phyloP scores from a whole-genome alignment of 2,888 invertebrate species.

The Sussaba pulchella region DNA sequence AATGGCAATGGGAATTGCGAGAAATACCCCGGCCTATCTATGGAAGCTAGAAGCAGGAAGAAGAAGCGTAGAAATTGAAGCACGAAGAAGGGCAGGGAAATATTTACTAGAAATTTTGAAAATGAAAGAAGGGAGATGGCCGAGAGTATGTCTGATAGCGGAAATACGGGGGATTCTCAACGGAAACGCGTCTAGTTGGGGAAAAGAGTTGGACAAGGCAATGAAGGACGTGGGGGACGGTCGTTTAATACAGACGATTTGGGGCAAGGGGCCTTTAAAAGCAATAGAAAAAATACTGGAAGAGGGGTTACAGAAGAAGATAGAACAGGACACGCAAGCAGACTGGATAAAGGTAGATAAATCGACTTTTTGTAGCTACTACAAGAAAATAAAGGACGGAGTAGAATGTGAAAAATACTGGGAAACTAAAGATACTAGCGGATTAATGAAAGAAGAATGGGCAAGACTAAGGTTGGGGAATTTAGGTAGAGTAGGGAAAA shows the following conservation, averaged over 20 bases:
- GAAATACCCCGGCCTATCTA: conserved; percentile 32
- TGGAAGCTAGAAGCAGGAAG: conserved; percentile 24
- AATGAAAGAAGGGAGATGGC: background rate
- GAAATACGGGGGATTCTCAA: no score
- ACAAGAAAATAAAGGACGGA: conserved; percentile 17
- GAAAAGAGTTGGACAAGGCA: background rate
- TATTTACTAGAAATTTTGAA: background rate
- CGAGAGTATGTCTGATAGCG: background rate
- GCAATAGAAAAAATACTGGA: background rate
- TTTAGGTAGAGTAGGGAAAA: conserved; percentile 20
- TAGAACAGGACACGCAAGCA: conserved; percentile 11
- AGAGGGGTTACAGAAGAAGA: background rate
- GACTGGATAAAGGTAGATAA: conserved; percentile 30
- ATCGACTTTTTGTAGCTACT: conserved; percentile 22
- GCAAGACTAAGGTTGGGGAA: no score
- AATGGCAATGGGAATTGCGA: conserved; percentile 22
- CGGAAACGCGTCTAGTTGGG: conserved; percentile 6
- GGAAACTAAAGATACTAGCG: conserved; percentile 1
- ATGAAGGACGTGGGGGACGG: background rate
- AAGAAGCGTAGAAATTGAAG: background rate
- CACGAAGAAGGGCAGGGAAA: background rate
- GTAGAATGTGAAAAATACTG: conserved; percentile 31
- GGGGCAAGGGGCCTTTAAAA: background rate
- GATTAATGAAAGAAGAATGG: conserved; percentile 18
- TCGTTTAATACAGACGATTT: background rate